A percentile compares a stretch with the other conserved stretches of the same genome.
Conservation (phyloP, 2,888 invertebrate species). For the Apodemia hepburni region DNA sequence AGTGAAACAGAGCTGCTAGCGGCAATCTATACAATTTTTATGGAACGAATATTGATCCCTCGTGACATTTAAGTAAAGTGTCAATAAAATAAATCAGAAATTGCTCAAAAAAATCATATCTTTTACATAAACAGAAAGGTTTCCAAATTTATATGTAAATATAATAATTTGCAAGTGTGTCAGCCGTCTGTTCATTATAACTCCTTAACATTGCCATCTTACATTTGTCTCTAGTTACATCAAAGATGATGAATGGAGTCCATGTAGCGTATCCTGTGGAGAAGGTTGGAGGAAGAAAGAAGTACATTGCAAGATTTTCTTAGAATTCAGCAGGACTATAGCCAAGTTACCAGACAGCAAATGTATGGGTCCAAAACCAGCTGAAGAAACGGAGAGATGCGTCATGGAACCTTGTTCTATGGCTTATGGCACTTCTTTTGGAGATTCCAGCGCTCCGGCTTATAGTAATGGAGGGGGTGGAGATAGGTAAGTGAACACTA, state of each 20-base stretch:
- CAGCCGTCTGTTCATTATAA: neutral
- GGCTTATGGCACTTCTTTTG: slow-evolving; percentile 79
- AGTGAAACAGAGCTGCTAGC: too few species aligned
- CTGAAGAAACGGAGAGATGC: slow-evolving; percentile 90
- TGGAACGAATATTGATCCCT: too few species aligned
- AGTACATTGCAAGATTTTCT: slow-evolving; percentile 96
- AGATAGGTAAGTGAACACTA: slow-evolving; percentile 52
- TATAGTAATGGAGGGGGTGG: slow-evolving; percentile 44
- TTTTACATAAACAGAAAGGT: neutral
- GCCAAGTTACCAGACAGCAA: slow-evolving; percentile 93
- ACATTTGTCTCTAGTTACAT: slow-evolving; percentile 85
- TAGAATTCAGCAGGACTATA: slow-evolving; percentile 94
- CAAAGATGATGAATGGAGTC: slow-evolving; percentile 93
- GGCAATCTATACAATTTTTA: too few species aligned
- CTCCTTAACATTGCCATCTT: neutral
- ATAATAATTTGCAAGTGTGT: neutral
- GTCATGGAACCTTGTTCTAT: slow-evolving; percentile 87
- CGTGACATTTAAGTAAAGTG: too few species aligned
- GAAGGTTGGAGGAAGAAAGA: slow-evolving; percentile 92
- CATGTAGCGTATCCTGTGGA: slow-evolving; percentile 95
- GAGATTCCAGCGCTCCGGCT: slow-evolving; percentile 65
- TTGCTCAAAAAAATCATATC: too few species aligned
- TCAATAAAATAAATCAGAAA: too few species aligned
- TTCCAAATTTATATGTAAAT: neutral
- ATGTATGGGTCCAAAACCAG: slow-evolving; percentile 92